These are phyloP conservation scores for Dorcus parallelipipedus DNA, from an alignment of 2,888 invertebrate genomes.

Conservation along the genomic window DNA sequence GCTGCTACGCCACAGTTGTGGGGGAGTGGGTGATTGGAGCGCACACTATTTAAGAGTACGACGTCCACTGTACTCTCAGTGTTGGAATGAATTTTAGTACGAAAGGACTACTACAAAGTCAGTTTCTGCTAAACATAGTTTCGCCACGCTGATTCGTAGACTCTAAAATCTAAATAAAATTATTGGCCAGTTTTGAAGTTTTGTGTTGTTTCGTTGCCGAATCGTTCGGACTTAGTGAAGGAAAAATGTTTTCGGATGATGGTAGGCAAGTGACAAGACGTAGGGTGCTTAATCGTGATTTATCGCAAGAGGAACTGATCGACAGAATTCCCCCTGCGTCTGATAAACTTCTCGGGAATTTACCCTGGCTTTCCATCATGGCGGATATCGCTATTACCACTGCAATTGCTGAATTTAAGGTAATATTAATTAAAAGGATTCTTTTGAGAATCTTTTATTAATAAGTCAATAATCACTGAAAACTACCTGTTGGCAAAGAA, in stretches of 20 bases:
- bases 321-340: constrained; percentile 44
- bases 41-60: no score
- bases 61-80: no score
- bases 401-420: constrained; percentile 47
- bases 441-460: no score
- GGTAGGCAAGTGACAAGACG: constrained; percentile 32
- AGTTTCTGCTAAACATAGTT: no score
- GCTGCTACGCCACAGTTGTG: no score
- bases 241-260: constrained; percentile 25
- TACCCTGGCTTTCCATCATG: constrained; percentile 47
- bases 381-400: constrained; percentile 45
- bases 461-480: no score
- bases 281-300: constrained; percentile 36
- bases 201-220: background rate
- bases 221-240: background rate
- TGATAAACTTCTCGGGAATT: constrained; percentile 42
- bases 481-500: no score
- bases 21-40: no score
- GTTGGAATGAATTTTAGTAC: no score
- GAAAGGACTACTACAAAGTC: no score
- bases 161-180: no score
- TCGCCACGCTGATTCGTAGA: no score
- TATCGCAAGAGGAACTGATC: constrained; percentile 35
- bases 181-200: background rate
- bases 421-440: constrained; percentile 21